These are phyloP conservation scores for Chionoecetes opilio DNA, from an alignment of 1,140 invertebrate species.

Conservation along the genomic window DNA sequence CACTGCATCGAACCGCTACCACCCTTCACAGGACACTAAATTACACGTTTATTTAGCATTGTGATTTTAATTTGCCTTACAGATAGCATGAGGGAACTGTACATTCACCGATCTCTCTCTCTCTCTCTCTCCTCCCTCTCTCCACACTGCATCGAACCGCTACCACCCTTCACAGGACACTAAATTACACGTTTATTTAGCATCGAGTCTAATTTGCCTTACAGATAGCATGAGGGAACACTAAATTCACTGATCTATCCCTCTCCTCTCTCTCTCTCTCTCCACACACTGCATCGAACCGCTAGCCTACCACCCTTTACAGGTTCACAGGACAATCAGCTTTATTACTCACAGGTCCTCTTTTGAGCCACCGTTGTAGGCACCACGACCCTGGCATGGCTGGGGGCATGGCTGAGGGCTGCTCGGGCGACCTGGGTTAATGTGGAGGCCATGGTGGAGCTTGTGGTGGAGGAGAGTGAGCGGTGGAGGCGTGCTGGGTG, in stretches of 20 bases:
- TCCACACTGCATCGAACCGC: not conserved
- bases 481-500: not conserved
- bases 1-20: not conserved
- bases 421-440: slow-evolving; percentile 65
- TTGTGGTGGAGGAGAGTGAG: not conserved
- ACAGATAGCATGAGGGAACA: no score
- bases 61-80: no score
- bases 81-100: no score
- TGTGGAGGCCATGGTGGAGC: slow-evolving; percentile 72
- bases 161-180: no score
- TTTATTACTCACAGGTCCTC: slow-evolving; percentile 68
- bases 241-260: no score
- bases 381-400: slow-evolving; percentile 65
- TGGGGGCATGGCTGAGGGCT: slow-evolving; percentile 65
- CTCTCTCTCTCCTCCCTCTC: not conserved
- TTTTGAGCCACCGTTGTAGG: slow-evolving; percentile 68
- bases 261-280: no score
- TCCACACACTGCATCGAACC: not conserved
- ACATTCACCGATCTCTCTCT: no score
- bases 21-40: no score
- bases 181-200: no score
- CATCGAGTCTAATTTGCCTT: no score
- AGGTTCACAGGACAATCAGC: not conserved
- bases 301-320: not conserved
- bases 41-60: no score